phyloP scores from a whole-genome alignment of 2,113 vertebrate genomes.

The Gymnarchus niloticus region DNA sequence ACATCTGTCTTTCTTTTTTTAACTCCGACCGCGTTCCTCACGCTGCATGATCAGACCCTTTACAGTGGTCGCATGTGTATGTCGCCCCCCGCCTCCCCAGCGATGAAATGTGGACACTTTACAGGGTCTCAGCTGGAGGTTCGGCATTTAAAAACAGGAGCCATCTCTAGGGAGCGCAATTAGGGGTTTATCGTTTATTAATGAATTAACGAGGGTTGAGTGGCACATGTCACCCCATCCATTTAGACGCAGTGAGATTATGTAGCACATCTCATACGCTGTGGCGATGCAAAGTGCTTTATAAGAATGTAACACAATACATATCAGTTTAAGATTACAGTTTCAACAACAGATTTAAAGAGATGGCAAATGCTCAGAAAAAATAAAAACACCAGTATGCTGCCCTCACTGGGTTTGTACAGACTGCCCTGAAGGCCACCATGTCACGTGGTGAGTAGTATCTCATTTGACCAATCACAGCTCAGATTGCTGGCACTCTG shows the following conservation, averaged over 20 bases:
- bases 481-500: neutral
- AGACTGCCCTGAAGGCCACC: neutral
- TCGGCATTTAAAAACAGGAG: constrained; percentile 3
- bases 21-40: neutral
- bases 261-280: neutral
- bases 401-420: too few species aligned
- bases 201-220: constrained; percentile 27
- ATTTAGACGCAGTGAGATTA: neutral
- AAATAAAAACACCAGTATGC: neutral
- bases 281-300: neutral
- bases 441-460: neutral
- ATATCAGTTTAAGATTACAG: neutral
- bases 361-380: neutral
- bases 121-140: constrained; percentile 19
- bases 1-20: neutral
- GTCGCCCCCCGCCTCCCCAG: neutral
- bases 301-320: neutral
- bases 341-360: neutral
- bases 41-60: neutral
- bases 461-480: neutral
- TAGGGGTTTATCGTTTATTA: constrained; percentile 34
- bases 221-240: neutral
- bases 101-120: too few species aligned
- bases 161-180: constrained; percentile 23
- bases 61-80: neutral